Evolutionary conservation across 1,140 invertebrate species (phyloP), one percentile per base, ranked within the genome.

Genomic region (Ostrea edulis): DNA sequence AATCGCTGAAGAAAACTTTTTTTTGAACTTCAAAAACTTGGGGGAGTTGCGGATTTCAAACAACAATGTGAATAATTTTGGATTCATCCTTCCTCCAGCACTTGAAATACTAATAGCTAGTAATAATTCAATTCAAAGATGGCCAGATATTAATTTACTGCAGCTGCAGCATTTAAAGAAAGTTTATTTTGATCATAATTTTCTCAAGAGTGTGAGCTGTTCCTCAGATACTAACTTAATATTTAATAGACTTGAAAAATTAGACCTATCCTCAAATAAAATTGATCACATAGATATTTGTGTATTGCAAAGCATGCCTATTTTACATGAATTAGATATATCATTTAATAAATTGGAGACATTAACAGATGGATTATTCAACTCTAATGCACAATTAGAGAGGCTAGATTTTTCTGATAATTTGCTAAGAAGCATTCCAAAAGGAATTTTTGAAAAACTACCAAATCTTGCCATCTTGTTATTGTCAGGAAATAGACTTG

Each of bases 251-350:
- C 71, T 93, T 17, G 89, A 85, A 68, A 88, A 86, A 86, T 77
- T 93, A 29, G 89, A 92, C 86, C 84, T 93, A 14, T 87, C 89
- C 14, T 29, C 62, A 3, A 93, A 93, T 55, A 77, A 85, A 7
- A 81, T 93, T 52, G 89, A 55, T 25, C 5, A 62, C 8, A 52
- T 87, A 82, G 53, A 55, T 12, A 62, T 62, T 12, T 52, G 53
- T 62, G 29, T 62, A 12, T 84, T 82, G 20, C 8, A 44, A 44
- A 81, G 29, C 62, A 54, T 62, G 12, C 22, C 54, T 52, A 25
- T 54, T 44, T 62, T 87, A 62, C 53, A 62, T n/a, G 17, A 82
- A 51, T 82, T 87, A 62, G 54, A 83, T 77, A 22, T 87, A 11
- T 55, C 86, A 58, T 14, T 35, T 17, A 87, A 87, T 44, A 51